Base-by-base conservation (phyloP, 1,140 invertebrate species). In the Phortica variegata region DNA sequence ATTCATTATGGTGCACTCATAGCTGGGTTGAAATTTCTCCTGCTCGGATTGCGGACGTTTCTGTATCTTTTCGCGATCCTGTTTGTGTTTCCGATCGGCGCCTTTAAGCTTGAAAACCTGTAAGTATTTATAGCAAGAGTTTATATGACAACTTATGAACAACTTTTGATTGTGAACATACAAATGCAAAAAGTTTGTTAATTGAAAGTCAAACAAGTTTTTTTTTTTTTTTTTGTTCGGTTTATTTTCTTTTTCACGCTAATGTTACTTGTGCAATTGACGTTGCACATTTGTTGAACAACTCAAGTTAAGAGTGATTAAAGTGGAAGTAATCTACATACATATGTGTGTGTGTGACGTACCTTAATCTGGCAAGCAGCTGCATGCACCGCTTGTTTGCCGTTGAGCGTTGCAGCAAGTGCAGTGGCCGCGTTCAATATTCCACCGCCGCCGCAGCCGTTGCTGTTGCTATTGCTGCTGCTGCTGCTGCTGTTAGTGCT, bases 71-170 rank as follows among this genome's bases (percentile, higher is more conserved):
- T 97, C 94, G 13, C 92, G 79, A 77, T 98, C 95, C 66, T 97
- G 95, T 77, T 97, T 97, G 73, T 97, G 94, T 73, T 98, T 98
- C 38, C 95, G 81, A 77, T 98, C 95, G 0, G 94, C 95, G 12
- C 95, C 95, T 79, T 97, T 97, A 39, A 95, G 78, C 79, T 95
- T 88, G 61, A 91, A 91, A 23, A 88, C 86, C 81, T 72, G 36
- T 2, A 26, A 45, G 3, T 31, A 31, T 31, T 31, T 12, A 31
- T 12, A 31, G 7, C 7, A 31, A 31, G 7, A 31, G 29, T 31
- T 31, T 31, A 31, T n/a, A n/a, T n/a, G n/a, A n/a, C n/a, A 31
- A 31, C 7, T 31, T 7, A 31, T 8, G 29, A 12, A 31, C 29
- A 12, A 7, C 7, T 31, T 31, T 12, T 8, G 7, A 31, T 12